Conservation (phyloP, 2,113 vertebrate genomes). For the Takifugu bimaculatus region DNA sequence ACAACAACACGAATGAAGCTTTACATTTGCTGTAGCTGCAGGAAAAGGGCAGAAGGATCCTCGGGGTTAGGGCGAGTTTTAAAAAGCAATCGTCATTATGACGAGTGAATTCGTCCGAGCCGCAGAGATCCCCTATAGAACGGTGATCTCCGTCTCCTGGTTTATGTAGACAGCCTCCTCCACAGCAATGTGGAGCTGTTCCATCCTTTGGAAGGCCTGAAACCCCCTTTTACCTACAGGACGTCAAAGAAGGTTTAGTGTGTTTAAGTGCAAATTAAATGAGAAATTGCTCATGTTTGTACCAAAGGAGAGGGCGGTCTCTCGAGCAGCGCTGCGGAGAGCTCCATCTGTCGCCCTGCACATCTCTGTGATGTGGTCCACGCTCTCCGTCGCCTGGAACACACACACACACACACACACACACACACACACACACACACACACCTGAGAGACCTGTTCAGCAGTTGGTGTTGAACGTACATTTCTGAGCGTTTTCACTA, state of each 20-base stretch:
- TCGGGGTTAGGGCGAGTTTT: no score
- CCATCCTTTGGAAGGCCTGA: slow-evolving; percentile 73
- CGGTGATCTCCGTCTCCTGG: no score
- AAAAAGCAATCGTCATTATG: no score
- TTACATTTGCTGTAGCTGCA: no score
- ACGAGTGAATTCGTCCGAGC: no score
- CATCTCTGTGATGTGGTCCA: slow-evolving; percentile 71
- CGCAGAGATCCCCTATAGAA: no score
- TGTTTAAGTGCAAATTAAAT: not conserved
- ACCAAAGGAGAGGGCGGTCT: slow-evolving; percentile 76
- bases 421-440: not conserved
- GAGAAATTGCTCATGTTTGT: not conserved
- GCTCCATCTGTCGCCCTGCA: slow-evolving; percentile 71
- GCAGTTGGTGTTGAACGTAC: not conserved
- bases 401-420: slow-evolving; percentile 28
- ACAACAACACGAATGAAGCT: no score
- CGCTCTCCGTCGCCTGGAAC: slow-evolving; percentile 71
- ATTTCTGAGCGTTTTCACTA: no score
- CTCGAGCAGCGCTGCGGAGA: slow-evolving; percentile 64
- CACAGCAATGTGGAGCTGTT: no score
- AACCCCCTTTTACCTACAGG: slow-evolving; percentile 71
- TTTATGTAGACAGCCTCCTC: no score
- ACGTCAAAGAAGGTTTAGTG: not conserved
- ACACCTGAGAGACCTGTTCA: no score
- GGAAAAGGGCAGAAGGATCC: no score